Percentiles rank a stretch among this genome's conserved stretches.
Conservation (phyloP, 1,140 invertebrate species). For the Sesamia nonagrioides region DNA sequence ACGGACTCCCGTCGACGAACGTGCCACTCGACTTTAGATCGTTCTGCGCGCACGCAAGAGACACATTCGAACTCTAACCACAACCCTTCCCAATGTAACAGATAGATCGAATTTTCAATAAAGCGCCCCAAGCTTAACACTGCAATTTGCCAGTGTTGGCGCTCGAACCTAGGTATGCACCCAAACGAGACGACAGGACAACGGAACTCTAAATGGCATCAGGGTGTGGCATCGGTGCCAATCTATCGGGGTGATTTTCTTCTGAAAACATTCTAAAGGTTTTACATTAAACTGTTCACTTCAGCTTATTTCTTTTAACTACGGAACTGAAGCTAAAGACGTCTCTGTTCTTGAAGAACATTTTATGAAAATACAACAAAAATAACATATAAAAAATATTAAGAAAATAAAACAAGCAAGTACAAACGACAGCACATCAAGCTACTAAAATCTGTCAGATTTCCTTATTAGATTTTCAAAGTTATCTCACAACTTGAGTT, state of each 20-base stretch:
- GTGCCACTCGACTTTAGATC: conserved; percentile 65
- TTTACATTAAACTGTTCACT: background rate
- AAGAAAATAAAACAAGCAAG: no score
- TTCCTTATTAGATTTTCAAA: no score
- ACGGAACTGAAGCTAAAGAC: no score
- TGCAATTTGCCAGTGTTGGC: conserved; percentile 79
- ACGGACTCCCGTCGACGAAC: conserved; percentile 74
- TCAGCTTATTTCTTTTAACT: no score
- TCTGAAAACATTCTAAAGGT: background rate
- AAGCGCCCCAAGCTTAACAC: conserved; percentile 80
- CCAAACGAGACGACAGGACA: conserved; percentile 70
- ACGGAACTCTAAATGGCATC: conserved; percentile 72
- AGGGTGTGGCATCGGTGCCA: conserved; percentile 58
- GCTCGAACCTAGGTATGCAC: conserved; percentile 62
- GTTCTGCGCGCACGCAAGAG: conserved; percentile 64
- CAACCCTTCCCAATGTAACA: conserved; percentile 70
- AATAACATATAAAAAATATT: no score
- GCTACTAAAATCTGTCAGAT: no score
- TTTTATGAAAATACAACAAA: no score
- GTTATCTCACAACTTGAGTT: no score
- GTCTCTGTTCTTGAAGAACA: no score
- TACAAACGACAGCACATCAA: no score
- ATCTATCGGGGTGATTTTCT: conserved; percentile 34
- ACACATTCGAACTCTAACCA: conserved; percentile 53
- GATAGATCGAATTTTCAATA: conserved; percentile 86